Base-by-base conservation (phyloP, 2,888 invertebrate species). In the Stramonita haemastoma region DNA sequence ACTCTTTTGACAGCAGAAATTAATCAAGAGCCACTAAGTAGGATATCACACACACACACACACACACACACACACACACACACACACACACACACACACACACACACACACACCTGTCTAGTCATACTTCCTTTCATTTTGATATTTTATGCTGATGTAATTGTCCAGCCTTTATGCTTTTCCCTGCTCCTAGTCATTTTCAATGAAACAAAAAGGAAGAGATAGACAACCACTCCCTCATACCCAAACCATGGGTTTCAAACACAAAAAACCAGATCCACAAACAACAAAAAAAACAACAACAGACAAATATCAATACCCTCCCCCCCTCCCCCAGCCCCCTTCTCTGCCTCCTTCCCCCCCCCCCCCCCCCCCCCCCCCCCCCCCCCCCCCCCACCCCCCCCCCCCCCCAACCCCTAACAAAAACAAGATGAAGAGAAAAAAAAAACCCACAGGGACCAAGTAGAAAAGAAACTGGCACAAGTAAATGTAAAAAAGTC, bases 11-110 rank as follows among this genome's bases (percentile, higher is more conserved):
- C 46, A 46, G 46, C 46, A 46, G 46, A 46, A 46, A 46, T 2
- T 46, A 8, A 46, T 5, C 46, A 46, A 46, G n/a, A 66, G 26
- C 19, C 17, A 19, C 19, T 19, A 26, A 11, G 19, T 26, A 22
- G 19, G 19, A 66, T 19, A 22, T 66, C 6, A 29, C 73, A 73
- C 73, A 73, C 73, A 73, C 73, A 73, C 73, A 73, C 73, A n/a
- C 73, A 73, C 73, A n/a, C 73, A 73, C 73, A n/a, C 73, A 73
- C 11, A n/a, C 73, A 73, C 73, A n/a, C 73, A 73, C 73, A n/a
- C 73, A 73, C 73, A 73, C 73, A 73, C 73, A 73, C 73, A 73
- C 73, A 73, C 73, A 22, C 73, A 60, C 60, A 60, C 6, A 29
- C 73, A 73, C 73, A 73, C 73, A 73, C 6, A 29, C 73, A 73